Conservation (phyloP, 2,113 vertebrate species). For the Neodon shergylaensis region DNA sequence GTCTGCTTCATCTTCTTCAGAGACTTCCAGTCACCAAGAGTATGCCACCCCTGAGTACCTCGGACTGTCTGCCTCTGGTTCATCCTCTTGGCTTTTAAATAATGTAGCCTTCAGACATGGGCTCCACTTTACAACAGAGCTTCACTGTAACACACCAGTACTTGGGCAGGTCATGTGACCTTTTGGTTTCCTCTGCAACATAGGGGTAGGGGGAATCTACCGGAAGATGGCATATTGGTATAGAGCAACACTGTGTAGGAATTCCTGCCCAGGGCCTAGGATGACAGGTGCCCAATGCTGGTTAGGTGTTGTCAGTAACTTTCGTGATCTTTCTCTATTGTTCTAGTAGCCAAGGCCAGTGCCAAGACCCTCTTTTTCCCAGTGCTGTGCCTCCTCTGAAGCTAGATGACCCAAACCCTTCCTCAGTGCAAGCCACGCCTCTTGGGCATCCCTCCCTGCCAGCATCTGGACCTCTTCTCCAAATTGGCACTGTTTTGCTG, state of each 20-base stretch:
- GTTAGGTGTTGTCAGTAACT: rapidly evolving
- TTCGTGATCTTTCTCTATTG: rapidly evolving
- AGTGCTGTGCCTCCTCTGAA: not conserved
- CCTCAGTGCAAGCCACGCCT: not conserved
- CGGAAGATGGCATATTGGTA: not conserved
- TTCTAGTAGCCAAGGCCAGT: not conserved
- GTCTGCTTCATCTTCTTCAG: rapidly evolving
- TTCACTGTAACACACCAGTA: rapidly evolving
- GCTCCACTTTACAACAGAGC: not conserved
- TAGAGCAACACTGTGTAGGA: not conserved
- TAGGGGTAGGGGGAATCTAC: not conserved
- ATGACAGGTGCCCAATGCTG: rapidly evolving
- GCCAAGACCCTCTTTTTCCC: not conserved
- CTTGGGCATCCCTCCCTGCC: not conserved
- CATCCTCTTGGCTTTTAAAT: not conserved
- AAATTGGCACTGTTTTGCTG: not conserved
- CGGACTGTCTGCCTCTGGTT: not conserved
- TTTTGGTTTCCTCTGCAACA: not conserved
- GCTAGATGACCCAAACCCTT: not conserved
- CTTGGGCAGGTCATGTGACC: not conserved
- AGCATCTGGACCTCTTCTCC: not conserved
- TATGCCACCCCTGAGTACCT: not conserved
- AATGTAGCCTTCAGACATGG: not conserved
- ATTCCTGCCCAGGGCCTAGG: not conserved
- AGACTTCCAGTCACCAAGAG: not conserved